Evolutionary conservation across 2,113 vertebrate species (phyloP).

Genomic region (Epinephelus cyanopodus): DNA sequence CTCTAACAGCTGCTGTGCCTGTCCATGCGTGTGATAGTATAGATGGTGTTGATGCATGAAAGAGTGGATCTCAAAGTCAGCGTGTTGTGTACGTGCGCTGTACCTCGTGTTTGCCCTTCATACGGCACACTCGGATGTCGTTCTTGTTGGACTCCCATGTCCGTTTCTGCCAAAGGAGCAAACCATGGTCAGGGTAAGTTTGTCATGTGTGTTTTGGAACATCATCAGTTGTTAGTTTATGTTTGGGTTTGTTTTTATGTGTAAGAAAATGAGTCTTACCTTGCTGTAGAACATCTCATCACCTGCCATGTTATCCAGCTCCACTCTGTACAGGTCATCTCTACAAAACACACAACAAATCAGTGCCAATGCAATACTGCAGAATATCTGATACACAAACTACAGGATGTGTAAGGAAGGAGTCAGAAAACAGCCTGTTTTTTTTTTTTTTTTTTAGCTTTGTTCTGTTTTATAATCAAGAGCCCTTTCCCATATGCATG

Average conservation of each 20-base stretch:
- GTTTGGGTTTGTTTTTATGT: slow-evolving; percentile 3
- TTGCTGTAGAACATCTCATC: slow-evolving; percentile 91
- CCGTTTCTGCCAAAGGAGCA: slow-evolving; percentile 86
- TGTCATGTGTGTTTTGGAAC: background rate
- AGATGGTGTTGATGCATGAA: slow-evolving; percentile 37
- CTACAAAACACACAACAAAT: slow-evolving; percentile 74
- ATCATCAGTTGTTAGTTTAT: background rate
- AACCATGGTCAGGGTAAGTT: background rate
- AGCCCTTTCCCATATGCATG: too few relatives aligned
- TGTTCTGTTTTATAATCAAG: too few relatives aligned
- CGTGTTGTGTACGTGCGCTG: slow-evolving; percentile 4
- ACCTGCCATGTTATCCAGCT: slow-evolving; percentile 87
- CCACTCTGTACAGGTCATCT: slow-evolving; percentile 92
- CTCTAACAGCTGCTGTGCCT: slow-evolving; percentile 59
- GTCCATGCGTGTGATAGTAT: slow-evolving; percentile 66
- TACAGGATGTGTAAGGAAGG: background rate
- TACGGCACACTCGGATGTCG: slow-evolving; percentile 95
- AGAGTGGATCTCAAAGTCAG: slow-evolving; percentile 44
- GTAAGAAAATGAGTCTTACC: slow-evolving; percentile 78
- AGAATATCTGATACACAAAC: background rate
- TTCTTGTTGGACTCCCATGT: slow-evolving; percentile 97
- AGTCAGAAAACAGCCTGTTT: too few relatives aligned
- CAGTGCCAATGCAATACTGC: background rate
- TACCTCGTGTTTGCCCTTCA: slow-evolving; percentile 99
- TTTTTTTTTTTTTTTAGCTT: too few relatives aligned